Conservation (phyloP, 1,140 invertebrate species). For the Caenorhabditis inopinata region DNA sequence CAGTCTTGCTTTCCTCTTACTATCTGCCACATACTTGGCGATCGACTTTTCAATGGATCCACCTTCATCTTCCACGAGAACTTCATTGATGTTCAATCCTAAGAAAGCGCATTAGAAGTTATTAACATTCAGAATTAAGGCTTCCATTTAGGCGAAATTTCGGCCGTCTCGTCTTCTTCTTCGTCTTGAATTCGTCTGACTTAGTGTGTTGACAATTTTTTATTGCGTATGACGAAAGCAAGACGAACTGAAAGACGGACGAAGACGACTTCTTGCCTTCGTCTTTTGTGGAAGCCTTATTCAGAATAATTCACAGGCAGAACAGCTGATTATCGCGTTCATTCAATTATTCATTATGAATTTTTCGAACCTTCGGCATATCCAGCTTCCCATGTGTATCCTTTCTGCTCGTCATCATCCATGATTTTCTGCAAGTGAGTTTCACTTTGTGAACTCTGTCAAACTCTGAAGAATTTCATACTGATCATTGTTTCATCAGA, state of each 20-base stretch:
- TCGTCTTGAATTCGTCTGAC: no score
- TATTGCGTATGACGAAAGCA: no score
- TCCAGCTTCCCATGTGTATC: conserved; percentile 68
- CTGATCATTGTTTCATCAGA: conserved; percentile 14
- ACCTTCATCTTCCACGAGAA: conserved; percentile 68
- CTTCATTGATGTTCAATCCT: conserved; percentile 66
- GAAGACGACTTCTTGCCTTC: no score
- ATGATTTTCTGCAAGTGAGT: not conserved
- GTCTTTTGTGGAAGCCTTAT: no score
- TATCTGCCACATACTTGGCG: conserved; percentile 66
- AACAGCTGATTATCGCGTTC: no score
- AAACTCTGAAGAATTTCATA: not conserved
- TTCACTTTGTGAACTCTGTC: not conserved
- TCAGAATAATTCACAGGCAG: no score
- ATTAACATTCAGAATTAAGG: not conserved
- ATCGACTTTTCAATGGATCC: conserved; percentile 68
- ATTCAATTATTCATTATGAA: not conserved
- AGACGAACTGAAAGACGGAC: no score
- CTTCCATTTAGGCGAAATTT: no score
- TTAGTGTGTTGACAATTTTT: no score
- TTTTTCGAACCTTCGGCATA: conserved; percentile 63
- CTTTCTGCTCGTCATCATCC: conserved; percentile 52
- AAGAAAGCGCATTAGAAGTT: not conserved
- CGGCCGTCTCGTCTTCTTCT: no score
- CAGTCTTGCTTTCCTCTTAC: conserved; percentile 64